Evolutionary conservation across 2,797 vertebrate species (phyloP), one percentile per base, ranked within the genome.

Genomic region (Leontopithecus rosalia): DNA sequence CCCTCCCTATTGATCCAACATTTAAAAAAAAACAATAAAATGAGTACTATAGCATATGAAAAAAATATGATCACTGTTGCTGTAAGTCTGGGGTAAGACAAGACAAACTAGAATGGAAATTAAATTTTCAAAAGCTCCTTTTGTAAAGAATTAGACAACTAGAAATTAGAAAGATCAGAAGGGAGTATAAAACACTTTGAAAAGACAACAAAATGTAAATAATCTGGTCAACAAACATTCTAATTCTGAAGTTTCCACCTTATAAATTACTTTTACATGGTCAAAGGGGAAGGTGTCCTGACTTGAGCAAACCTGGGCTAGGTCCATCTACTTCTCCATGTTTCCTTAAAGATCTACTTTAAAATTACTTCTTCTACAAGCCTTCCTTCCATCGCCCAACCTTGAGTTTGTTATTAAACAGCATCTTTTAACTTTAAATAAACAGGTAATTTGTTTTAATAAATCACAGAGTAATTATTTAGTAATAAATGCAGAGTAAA

Each of bases 111-210:
- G 50, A 90, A 93, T n/a, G 7, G 20, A 30, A 79, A 93, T 87
- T 55, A 93, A 92, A 79, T 43, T 81, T 33, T 67, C 41, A 72
- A 95, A 96, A 92, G 24, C 4, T 75, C 89, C 46, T 58, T 91
- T 91, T n/a, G 6, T 55, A 83, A 89, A 91, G 26, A 88, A 93
- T 7, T 33, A 6, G 39, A 90, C 20, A 79, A 87, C 11, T 1
- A 28, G 26, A 33, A 86, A 86, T 88, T 70, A 87, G 64, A 75
- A 88, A 95, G 39, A 86, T 39, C 61, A 93, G 8, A 84, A 72
- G 8, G 2, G 13, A 72, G 6, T 64, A 76, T 2, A 93, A 93
- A 93, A 43, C 12, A 64, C n/a, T 86, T 46, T 70, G 17, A 36
- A 94, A 91, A 83, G n/a, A 89, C 19, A 88, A 76, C 7, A 48